phyloP scores from a whole-genome alignment of 2,888 invertebrate genomes.

The Julus scanicus region DNA sequence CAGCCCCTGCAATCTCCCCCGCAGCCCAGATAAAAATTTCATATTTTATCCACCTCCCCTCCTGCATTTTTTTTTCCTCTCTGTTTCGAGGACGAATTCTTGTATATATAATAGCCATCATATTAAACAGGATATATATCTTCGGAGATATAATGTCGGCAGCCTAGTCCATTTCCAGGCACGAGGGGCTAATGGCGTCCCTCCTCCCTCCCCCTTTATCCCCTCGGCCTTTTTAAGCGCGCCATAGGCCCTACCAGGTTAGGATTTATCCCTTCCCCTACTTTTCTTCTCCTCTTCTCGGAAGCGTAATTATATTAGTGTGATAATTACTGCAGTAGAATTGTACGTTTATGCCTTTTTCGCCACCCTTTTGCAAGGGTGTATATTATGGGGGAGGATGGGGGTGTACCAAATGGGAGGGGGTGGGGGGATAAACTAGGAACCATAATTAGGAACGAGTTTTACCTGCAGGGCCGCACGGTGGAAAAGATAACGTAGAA shows the following conservation, averaged over 20 bases:
- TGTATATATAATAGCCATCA: constrained; percentile 39
- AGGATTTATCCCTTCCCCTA: constrained; percentile 47
- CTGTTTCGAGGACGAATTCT: constrained; percentile 44
- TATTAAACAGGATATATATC: constrained; percentile 49
- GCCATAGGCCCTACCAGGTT: constrained; percentile 2
- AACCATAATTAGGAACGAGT: constrained; percentile 41
- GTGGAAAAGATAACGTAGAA: not conserved
- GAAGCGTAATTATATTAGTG: constrained; percentile 54
- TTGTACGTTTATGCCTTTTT: constrained; percentile 49
- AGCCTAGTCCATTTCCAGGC: not conserved
- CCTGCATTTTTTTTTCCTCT: constrained; percentile 3
- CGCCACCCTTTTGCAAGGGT: constrained; percentile 44
- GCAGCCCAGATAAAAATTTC: constrained; percentile 44
- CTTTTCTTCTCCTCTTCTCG: constrained; percentile 47
- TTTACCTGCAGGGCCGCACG: constrained; percentile 41
- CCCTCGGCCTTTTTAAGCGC: constrained; percentile 44
- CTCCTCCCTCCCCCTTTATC: not conserved
- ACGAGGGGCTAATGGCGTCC: not conserved
- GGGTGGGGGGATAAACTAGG: not conserved
- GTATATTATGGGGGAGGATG: constrained; percentile 2
- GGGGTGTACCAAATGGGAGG: not conserved
- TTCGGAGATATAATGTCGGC: constrained; percentile 48
- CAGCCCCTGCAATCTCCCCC: constrained; percentile 21
- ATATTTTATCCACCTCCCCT: constrained; percentile 29
- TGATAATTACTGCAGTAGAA: constrained; percentile 54